Evolutionary conservation across 2,888 invertebrate genomes (phyloP).

Genomic region (Timema cristinae): DNA sequence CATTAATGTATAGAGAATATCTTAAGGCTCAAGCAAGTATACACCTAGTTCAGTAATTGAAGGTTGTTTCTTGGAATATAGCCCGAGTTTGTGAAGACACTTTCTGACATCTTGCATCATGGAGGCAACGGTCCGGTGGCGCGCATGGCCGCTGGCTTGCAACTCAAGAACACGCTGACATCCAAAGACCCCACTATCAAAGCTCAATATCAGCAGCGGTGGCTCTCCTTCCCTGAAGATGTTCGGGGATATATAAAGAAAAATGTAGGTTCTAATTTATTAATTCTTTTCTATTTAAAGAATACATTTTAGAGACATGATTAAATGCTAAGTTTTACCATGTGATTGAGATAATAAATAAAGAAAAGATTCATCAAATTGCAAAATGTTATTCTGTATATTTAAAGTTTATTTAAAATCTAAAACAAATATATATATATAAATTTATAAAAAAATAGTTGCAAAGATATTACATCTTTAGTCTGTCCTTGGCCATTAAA

Average conservation of each 20-base stretch:
- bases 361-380: too few relatives aligned
- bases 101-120: constrained; percentile 88
- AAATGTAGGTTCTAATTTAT: constrained; percentile 66
- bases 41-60: too few relatives aligned
- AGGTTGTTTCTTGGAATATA: constrained; percentile 36
- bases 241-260: constrained; percentile 86
- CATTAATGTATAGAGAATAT: too few relatives aligned
- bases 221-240: constrained; percentile 87
- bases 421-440: too few relatives aligned
- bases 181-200: constrained; percentile 86
- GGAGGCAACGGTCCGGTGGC: constrained; percentile 89
- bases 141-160: constrained; percentile 96
- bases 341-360: background rate
- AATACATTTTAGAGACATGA: constrained; percentile 6
- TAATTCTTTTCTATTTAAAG: background rate
- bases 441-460: too few relatives aligned
- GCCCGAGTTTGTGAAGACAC: constrained; percentile 86
- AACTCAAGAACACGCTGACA: constrained; percentile 95
- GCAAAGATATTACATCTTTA: too few relatives aligned
- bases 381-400: too few relatives aligned
- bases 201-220: constrained; percentile 82
- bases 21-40: too few relatives aligned
- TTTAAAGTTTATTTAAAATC: too few relatives aligned
- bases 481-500: too few relatives aligned
- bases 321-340: background rate